Evolutionary conservation across 2,888 invertebrate species (phyloP).

Genomic region (Drosophila tripunctata): DNA sequence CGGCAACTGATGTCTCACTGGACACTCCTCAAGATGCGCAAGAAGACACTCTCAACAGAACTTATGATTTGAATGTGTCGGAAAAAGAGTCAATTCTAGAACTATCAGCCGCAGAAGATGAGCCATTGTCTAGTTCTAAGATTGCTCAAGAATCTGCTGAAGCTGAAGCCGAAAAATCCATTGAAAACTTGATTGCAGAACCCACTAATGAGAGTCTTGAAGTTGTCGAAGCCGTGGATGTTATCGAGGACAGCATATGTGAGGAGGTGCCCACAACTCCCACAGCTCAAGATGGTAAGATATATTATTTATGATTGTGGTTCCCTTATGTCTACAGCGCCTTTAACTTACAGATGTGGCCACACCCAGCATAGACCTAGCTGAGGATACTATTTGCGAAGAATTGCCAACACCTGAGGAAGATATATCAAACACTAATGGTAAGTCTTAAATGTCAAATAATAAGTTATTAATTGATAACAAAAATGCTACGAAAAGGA

Average conservation of each 20-base stretch:
- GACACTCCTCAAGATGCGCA: not conserved
- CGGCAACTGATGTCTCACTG: not conserved
- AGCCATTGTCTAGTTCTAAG: not conserved
- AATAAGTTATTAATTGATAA: not conserved
- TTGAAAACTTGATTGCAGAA: not conserved
- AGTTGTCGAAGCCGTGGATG: not conserved
- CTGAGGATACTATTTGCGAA: slow-evolving; percentile 46
- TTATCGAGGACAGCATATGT: slow-evolving; percentile 59
- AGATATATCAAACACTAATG: not conserved
- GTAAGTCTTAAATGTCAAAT: slow-evolving; percentile 15
- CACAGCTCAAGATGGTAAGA: slow-evolving; percentile 34
- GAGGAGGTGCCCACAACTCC: slow-evolving; percentile 36
- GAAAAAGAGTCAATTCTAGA: not conserved
- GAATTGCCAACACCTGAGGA: slow-evolving; percentile 18
- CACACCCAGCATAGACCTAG: not conserved
- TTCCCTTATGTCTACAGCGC: not conserved
- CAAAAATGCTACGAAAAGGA: not conserved
- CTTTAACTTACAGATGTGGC: not conserved
- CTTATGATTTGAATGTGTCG: slow-evolving; percentile 22
- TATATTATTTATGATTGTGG: not conserved
- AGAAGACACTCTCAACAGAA: slow-evolving; percentile 16
- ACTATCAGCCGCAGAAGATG: not conserved
- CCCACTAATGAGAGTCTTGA: not conserved
- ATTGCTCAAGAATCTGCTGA: not conserved
- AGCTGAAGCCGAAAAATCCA: too few relatives aligned